These are phyloP conservation scores for Anguilla megastoma DNA, from an alignment of 2,797 vertebrate genomes.

Conservation along the genomic window DNA sequence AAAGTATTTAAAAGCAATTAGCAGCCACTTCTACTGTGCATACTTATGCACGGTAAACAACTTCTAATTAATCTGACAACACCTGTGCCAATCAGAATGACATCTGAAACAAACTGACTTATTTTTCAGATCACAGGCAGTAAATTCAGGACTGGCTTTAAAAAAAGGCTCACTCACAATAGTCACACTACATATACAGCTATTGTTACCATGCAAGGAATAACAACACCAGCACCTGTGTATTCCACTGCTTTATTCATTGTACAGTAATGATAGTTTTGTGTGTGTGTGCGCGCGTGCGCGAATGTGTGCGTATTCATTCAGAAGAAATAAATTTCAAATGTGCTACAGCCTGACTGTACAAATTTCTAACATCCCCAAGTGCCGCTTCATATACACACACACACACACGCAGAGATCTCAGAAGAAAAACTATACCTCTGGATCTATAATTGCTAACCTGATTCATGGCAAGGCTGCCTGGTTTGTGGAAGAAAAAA, in stretches of 20 bases:
- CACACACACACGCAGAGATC: background rate
- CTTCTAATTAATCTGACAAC: no score
- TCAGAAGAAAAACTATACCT: background rate
- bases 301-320: background rate
- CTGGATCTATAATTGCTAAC: background rate
- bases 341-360: background rate
- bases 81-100: no score
- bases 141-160: background rate
- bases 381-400: background rate
- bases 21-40: no score
- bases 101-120: no score
- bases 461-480: background rate
- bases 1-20: no score
- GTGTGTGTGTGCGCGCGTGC: background rate
- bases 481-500: background rate
- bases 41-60: no score
- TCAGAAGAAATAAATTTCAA: background rate
- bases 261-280: no score
- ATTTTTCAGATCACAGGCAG: background rate
- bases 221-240: background rate
- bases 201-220: background rate
- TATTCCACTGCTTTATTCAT: background rate
- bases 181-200: background rate
- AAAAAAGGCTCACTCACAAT: background rate
- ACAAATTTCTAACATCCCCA: background rate